Evolutionary conservation across 2,888 invertebrate genomes (phyloP).

Genomic region (Deilephila porcellus): DNA sequence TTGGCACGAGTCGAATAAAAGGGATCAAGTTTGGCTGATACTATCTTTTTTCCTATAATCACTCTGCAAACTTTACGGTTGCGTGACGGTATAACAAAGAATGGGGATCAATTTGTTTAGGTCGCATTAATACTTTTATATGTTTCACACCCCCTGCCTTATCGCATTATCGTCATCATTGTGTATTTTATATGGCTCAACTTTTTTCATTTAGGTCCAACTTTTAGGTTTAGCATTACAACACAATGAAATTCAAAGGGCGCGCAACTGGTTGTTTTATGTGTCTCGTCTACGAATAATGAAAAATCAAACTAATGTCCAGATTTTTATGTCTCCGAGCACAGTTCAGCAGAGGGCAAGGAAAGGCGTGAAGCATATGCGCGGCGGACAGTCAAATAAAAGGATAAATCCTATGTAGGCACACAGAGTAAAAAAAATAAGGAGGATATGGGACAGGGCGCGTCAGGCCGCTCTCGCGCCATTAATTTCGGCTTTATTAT

Average conservation of each 20-base stretch:
- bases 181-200: slow-evolving; percentile 10
- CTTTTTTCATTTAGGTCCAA: slow-evolving; percentile 15
- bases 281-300: slow-evolving; percentile 46
- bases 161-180: slow-evolving; percentile 27
- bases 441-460: slow-evolving; percentile 67
- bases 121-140: slow-evolving; percentile 48
- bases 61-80: slow-evolving; percentile 53
- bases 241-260: background rate
- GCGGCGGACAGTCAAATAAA: slow-evolving; percentile 70
- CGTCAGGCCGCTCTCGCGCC: slow-evolving; percentile 59
- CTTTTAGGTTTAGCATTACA: slow-evolving; percentile 9
- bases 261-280: slow-evolving; percentile 20
- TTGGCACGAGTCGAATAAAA: slow-evolving; percentile 45
- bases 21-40: slow-evolving; percentile 43
- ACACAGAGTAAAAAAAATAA: slow-evolving; percentile 63
- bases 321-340: slow-evolving; percentile 53
- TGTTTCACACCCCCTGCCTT: slow-evolving; percentile 20
- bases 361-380: slow-evolving; percentile 67
- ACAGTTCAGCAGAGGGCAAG: slow-evolving; percentile 65
- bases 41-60: slow-evolving; percentile 49
- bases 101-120: slow-evolving; percentile 56
- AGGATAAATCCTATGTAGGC: slow-evolving; percentile 57
- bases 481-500: slow-evolving; percentile 80
- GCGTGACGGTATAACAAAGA: slow-evolving; percentile 62
- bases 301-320: slow-evolving; percentile 51